Base-by-base conservation (phyloP, 2,888 invertebrate genomes). In the Macaria notata region DNA sequence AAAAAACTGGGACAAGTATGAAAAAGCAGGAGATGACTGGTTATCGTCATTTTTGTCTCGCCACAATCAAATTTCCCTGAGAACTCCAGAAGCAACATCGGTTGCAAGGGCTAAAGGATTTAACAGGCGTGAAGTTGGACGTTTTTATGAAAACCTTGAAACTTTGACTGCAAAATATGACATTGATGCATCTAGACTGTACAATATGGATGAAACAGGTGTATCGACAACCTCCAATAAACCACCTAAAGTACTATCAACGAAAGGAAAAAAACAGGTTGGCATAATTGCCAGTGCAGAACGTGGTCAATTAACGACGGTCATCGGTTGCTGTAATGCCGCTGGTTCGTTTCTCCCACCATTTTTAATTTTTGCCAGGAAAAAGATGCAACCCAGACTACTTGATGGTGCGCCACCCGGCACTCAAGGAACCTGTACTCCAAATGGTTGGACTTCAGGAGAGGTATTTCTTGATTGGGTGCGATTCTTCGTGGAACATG, bases 331-430 rank as follows among this genome's bases (percentile, higher is more conserved):
- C 50, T 73, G 69, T 61, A 75, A 69, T 68, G 71, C 72, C 39
- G 66, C 70, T 59, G 76, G 73, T 42, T 64, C 66, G 29, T 78
- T 72, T 66, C 53, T 77, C 31, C 76, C 78, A 63, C 77, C 76
- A 41, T 72, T 70, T 56, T 57, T 78, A 33, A 74, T 78, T 59
- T 78, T 75, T 52, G 66, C 66, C 1, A 63, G 76, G 55, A 75
- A 75, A 65, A 67, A 69, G 59, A 72, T 72, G 72, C 54, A 68
- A 57, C 63, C 58, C 41, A 57, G 69, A 59, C 69, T 72, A 54
- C 63, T 74, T 48, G 71, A 73, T 64, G 73, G 70, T 36, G 66
- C 69, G 9, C 72, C 72, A 49, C 67, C 73, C 51, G 71, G 68
- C 4, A 63, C 68, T 54, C 61, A 64, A 66, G 71, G 52, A 46